Evolutionary conservation across 1,140 invertebrate genomes (phyloP).

Genomic region (Bathynomus jamesi): DNA sequence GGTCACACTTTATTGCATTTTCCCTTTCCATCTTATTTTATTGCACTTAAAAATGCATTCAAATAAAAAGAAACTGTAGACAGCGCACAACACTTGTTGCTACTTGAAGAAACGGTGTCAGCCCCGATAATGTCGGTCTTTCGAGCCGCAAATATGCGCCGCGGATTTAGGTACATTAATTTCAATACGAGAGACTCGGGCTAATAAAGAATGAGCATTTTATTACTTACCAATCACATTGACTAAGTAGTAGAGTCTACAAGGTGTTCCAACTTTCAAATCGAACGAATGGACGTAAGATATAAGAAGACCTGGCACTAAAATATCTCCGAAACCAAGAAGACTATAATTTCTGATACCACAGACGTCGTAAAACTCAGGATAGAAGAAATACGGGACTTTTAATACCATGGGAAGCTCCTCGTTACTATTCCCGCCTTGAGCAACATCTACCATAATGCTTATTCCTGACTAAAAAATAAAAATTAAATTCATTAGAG

Average conservation of each 20-base stretch:
- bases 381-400: constrained; percentile 45
- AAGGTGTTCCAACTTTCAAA: constrained; percentile 41
- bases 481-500: not conserved
- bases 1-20: too few species aligned
- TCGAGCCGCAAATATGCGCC: too few species aligned
- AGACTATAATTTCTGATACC: constrained; percentile 25
- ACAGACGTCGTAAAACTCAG: constrained; percentile 13
- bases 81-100: too few species aligned
- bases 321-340: constrained; percentile 54
- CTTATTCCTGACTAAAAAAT: constrained; percentile 45
- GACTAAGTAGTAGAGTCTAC: constrained; percentile 46
- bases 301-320: constrained; percentile 51
- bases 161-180: too few species aligned
- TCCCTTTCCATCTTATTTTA: too few species aligned
- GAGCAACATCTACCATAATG: constrained; percentile 54
- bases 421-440: constrained; percentile 41
- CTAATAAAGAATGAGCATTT: too few species aligned
- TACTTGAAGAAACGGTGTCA: too few species aligned
- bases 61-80: too few species aligned
- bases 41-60: too few species aligned
- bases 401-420: constrained; percentile 52
- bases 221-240: constrained; percentile 45
- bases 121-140: too few species aligned
- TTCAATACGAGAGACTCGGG: too few species aligned
- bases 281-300: constrained; percentile 51